A percentile compares a stretch with the other conserved stretches of the same genome.
These are phyloP conservation scores for Papilio protenor DNA, from an alignment of 2,888 invertebrate genomes.

Conservation along the genomic window DNA sequence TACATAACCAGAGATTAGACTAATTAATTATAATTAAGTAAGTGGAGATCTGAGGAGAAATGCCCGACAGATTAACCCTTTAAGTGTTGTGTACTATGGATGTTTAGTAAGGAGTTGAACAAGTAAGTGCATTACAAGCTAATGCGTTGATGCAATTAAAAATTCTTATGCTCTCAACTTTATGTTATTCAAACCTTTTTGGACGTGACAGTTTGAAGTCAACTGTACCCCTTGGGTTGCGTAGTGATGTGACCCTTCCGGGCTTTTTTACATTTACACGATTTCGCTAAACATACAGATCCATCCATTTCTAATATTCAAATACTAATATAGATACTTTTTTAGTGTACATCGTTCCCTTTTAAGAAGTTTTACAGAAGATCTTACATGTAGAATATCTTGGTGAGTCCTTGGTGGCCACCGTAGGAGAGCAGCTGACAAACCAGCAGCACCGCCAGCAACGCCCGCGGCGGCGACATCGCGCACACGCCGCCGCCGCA, in stretches of 20 bases:
- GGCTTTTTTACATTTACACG: neutral
- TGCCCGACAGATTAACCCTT: neutral
- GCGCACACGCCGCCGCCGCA: conserved; percentile 78
- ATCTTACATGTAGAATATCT: conserved; percentile 81
- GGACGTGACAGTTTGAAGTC: neutral
- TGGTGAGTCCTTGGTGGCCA: conserved; percentile 83
- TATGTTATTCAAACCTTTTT: neutral
- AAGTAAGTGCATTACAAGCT: neutral
- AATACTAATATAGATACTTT: neutral
- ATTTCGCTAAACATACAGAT: too few relatives aligned
- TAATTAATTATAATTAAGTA: neutral
- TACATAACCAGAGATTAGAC: neutral
- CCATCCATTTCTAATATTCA: too few relatives aligned
- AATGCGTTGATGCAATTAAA: neutral
- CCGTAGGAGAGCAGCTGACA: conserved; percentile 81
- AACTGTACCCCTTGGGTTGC: neutral
- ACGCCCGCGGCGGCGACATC: conserved; percentile 83
- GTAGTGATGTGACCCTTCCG: neutral
- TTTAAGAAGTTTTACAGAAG: neutral
- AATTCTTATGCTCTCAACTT: neutral
- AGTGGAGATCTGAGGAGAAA: neutral
- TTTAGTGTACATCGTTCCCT: neutral
- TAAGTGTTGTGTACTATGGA: neutral
- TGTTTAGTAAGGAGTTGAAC: neutral
- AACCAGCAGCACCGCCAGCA: conserved; percentile 78